Evolutionary conservation across 2,888 invertebrate genomes (phyloP).

Genomic region (Augiades crinisus): DNA sequence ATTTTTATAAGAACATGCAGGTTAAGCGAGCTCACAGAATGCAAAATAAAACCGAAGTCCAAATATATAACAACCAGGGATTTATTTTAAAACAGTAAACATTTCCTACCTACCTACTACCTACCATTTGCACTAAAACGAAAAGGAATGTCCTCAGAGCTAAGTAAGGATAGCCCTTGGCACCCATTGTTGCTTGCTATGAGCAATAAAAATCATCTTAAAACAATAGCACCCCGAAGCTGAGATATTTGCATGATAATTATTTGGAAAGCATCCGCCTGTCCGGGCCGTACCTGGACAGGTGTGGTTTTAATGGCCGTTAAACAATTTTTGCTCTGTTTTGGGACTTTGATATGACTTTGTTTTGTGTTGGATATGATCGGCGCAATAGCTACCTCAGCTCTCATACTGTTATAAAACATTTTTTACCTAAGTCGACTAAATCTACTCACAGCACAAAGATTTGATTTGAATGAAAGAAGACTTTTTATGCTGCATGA

Average conservation of each 20-base stretch:
- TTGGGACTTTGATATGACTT: slow-evolving; percentile 6
- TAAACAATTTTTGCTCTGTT: slow-evolving; percentile 30
- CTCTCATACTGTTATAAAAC: background rate
- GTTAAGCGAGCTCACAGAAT: no score
- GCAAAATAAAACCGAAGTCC: no score
- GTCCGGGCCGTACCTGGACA: slow-evolving; percentile 45
- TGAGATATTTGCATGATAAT: slow-evolving; percentile 74
- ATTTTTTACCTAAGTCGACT: no score
- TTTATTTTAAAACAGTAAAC: no score
- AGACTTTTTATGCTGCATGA: no score
- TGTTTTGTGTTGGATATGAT: slow-evolving; percentile 4
- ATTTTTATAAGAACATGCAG: no score
- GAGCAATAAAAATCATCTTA: slow-evolving; percentile 75
- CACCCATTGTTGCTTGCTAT: slow-evolving; percentile 75
- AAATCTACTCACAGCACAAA: no score
- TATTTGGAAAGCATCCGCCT: slow-evolving; percentile 67
- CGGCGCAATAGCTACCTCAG: slow-evolving; percentile 9
- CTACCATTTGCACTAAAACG: slow-evolving; percentile 31
- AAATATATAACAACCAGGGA: no score
- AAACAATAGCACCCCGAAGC: slow-evolving; percentile 79
- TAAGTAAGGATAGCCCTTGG: slow-evolving; percentile 44
- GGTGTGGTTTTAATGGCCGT: slow-evolving; percentile 52
- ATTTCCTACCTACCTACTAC: no score
- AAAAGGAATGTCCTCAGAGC: slow-evolving; percentile 33
- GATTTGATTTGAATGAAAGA: no score